phyloP scores from a whole-genome alignment of 92 coral and sea anemone genomes.

The Palythoa caribaeorum region DNA sequence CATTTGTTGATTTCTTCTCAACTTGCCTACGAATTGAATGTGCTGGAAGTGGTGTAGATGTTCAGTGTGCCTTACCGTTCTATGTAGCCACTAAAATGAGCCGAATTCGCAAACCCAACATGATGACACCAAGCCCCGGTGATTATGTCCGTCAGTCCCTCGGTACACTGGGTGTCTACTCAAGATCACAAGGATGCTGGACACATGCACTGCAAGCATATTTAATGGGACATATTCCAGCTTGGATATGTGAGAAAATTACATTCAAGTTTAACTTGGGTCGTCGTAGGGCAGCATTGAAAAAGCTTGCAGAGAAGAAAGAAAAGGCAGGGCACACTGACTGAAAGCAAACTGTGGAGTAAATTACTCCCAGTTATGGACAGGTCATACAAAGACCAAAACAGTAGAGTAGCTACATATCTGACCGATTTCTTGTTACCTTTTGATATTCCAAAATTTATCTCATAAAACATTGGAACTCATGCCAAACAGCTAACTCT shows the following conservation, averaged over 20 bases:
- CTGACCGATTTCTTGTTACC: too few species aligned
- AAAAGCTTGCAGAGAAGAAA: slow-evolving; percentile 69
- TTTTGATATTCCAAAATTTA: too few species aligned
- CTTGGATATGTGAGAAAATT: slow-evolving; percentile 62
- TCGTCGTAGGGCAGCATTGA: slow-evolving; percentile 78
- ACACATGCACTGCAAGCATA: slow-evolving; percentile 84
- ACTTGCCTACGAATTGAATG: slow-evolving; percentile 80
- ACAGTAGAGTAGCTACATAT: background rate
- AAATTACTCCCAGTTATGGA: background rate
- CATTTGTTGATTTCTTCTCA: slow-evolving; percentile 85
- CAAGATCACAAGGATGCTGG: slow-evolving; percentile 87
- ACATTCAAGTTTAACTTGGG: slow-evolving; percentile 73
- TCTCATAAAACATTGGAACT: too few species aligned
- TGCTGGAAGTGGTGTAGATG: slow-evolving; percentile 69
- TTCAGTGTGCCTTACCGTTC: slow-evolving; percentile 82
- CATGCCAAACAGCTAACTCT: too few species aligned
- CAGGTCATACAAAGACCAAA: background rate
- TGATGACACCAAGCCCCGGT: slow-evolving; percentile 75
- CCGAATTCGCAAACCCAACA: slow-evolving; percentile 64
- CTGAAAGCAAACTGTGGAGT: background rate
- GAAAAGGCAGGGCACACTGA: slow-evolving; percentile 44
- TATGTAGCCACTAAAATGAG: slow-evolving; percentile 92
- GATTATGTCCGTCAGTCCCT: slow-evolving; percentile 77
- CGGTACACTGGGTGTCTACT: slow-evolving; percentile 81
- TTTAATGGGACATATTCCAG: slow-evolving; percentile 63